Percentiles rank a stretch among this genome's conserved stretches.
phyloP scores from a whole-genome alignment of 2,797 vertebrate genomes.

The Sandelia bainsii region DNA sequence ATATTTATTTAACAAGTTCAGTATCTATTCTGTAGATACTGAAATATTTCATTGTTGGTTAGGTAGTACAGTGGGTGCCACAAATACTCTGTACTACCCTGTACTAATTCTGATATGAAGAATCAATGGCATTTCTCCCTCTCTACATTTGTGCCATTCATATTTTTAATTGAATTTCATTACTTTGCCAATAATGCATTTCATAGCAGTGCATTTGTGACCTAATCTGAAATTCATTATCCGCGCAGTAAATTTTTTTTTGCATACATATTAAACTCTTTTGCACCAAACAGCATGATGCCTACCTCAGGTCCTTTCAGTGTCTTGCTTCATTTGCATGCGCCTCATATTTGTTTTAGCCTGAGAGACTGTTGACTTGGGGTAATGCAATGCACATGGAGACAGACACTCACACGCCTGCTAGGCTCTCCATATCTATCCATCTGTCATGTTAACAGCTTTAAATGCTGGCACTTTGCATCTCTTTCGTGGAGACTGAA shows the following conservation, averaged over 20 bases:
- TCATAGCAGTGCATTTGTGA: slow-evolving; percentile 63
- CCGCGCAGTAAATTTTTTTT: slow-evolving; percentile 68
- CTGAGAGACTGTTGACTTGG: slow-evolving; percentile 61
- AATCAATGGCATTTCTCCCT: slow-evolving; percentile 27
- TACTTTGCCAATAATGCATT: slow-evolving; percentile 66
- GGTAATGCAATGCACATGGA: slow-evolving; percentile 57
- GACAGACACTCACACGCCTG: slow-evolving; percentile 60
- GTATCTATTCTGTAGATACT: background rate
- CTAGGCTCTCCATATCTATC: slow-evolving; percentile 59
- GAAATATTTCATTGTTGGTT: slow-evolving; percentile 20
- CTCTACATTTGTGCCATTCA: slow-evolving; percentile 51
- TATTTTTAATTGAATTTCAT: slow-evolving; percentile 69
- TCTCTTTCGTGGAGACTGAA: slow-evolving; percentile 56
- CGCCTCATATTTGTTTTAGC: slow-evolving; percentile 76
- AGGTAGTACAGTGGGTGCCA: background rate
- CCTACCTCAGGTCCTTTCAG: slow-evolving; percentile 62
- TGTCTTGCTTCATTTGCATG: slow-evolving; percentile 78
- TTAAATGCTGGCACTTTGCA: slow-evolving; percentile 64
- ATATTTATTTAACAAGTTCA: slow-evolving; percentile 5
- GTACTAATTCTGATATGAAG: slow-evolving; percentile 33
- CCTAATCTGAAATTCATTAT: slow-evolving; percentile 79
- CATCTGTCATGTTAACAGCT: slow-evolving; percentile 76
- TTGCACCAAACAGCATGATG: slow-evolving; percentile 46
- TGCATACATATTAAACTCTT: slow-evolving; percentile 80
- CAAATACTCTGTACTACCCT: background rate